These are phyloP conservation scores for Ornithorhynchus anatinus DNA, from an alignment of 2,113 vertebrate genomes.

Conservation along the genomic window DNA sequence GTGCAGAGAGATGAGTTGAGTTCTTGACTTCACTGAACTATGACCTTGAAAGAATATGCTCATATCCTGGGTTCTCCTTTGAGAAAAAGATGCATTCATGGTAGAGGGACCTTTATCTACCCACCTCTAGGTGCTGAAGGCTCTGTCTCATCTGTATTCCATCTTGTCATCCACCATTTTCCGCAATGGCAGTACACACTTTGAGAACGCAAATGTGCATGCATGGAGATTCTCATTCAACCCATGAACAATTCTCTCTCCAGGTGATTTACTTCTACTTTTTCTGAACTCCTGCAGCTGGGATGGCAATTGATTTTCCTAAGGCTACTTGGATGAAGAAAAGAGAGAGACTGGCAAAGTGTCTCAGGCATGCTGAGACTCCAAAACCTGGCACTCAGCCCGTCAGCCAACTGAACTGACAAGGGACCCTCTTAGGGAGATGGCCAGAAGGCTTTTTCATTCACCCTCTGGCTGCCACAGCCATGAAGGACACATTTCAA, in stretches of 20 bases:
- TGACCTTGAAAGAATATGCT: slow-evolving; percentile 17
- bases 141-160: slow-evolving; percentile 18
- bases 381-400: background rate
- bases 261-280: background rate
- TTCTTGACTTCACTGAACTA: background rate
- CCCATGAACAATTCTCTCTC: slow-evolving; percentile 21
- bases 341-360: background rate
- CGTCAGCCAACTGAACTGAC: background rate
- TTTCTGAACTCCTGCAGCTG: background rate
- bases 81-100: slow-evolving; percentile 30
- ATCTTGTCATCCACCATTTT: slow-evolving; percentile 42
- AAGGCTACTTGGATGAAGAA: background rate
- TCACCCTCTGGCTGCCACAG: background rate
- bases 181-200: slow-evolving; percentile 33
- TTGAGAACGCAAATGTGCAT: slow-evolving; percentile 10
- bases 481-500: background rate
- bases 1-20: too few relatives aligned
- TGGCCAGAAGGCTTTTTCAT: too few relatives aligned
- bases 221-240: slow-evolving; percentile 10
- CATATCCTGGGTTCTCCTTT: slow-evolving; percentile 1
- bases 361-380: background rate
- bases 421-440: background rate
- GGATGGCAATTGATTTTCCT: background rate
- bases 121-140: slow-evolving; percentile 42
- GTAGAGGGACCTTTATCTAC: slow-evolving; percentile 45